Evolutionary conservation across 2,113 vertebrate genomes (phyloP), one percentile per base, ranked within the genome.

Genomic region (Sebastes schlegelii): DNA sequence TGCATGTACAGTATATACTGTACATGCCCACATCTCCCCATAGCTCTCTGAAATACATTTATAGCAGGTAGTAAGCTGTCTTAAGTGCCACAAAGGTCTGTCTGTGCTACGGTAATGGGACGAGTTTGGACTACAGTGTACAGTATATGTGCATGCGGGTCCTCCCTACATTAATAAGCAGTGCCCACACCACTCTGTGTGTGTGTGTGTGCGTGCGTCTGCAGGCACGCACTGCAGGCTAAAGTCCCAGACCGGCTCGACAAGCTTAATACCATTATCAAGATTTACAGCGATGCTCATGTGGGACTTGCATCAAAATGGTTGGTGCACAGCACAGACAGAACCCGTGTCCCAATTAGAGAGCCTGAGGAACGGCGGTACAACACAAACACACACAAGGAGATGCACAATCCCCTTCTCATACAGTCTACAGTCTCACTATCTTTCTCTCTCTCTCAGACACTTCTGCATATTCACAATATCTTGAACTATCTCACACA

Each of bases 281-380:
- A 94, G 92, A 94, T 94, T 94, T 93, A 94, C 92, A 92, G 90
- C 64, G 5, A 91, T 88, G 91, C 86, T 92, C 91, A 93, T 93
- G 88, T 88, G 89, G 91, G 92, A 93, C 90, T 86, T 88, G 77
- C 83, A 91, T 94, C 87, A 90, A 92, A 92, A 90, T 90, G 88
- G 85, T 89, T 78, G 81, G 84, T 89, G 86, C 67, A 88, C 75
- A 81, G 91, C 86, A 82, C 89, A 89, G 83, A 92, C 82, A 75
- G 84, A 91, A 91, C 85, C 90, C 76, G 48, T 92, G 92, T 92
- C 93, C 92, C 92, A 94, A 94, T 94, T 94, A 94, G 88, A 85
- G 79, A 80, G 88, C 63, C 86, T 80, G 86, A 84, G 68, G 74
- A 90, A 72, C 60, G 12, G 69, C 8, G 16, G 63, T 77, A 48